These are phyloP conservation scores for Physeter macrocephalus DNA, from an alignment of 2,113 vertebrate species.

Conservation along the genomic window DNA sequence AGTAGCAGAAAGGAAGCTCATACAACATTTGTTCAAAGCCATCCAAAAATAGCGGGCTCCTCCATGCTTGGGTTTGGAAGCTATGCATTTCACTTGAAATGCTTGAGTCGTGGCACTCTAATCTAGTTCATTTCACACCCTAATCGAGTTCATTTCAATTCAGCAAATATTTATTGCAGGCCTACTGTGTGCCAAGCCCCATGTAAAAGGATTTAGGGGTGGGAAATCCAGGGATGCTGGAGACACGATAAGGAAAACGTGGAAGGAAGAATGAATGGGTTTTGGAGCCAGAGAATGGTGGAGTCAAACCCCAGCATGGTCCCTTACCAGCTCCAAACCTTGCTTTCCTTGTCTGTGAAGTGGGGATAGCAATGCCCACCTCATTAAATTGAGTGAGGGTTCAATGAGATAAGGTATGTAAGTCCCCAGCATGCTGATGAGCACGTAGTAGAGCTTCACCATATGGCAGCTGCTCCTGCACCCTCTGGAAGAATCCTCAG, in stretches of 20 bases:
- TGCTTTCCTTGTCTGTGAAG: background rate
- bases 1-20: conserved; percentile 70
- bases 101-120: background rate
- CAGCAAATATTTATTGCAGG: background rate
- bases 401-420: background rate
- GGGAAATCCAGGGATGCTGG: background rate
- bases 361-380: no score
- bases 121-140: background rate
- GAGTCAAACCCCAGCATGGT: background rate
- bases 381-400: background rate
- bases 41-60: conserved; percentile 60
- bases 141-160: background rate
- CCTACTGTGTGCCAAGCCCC: background rate
- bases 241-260: accelerated
- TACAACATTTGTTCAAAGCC: conserved; percentile 69
- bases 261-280: background rate
- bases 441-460: background rate
- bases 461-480: background rate
- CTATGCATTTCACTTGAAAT: conserved; percentile 1
- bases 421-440: background rate
- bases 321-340: background rate
- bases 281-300: background rate
- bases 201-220: background rate
- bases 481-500: background rate
- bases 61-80: conserved; percentile 31